These are phyloP conservation scores for Promerops cafer DNA, from an alignment of 2,113 vertebrate species.

Conservation along the genomic window DNA sequence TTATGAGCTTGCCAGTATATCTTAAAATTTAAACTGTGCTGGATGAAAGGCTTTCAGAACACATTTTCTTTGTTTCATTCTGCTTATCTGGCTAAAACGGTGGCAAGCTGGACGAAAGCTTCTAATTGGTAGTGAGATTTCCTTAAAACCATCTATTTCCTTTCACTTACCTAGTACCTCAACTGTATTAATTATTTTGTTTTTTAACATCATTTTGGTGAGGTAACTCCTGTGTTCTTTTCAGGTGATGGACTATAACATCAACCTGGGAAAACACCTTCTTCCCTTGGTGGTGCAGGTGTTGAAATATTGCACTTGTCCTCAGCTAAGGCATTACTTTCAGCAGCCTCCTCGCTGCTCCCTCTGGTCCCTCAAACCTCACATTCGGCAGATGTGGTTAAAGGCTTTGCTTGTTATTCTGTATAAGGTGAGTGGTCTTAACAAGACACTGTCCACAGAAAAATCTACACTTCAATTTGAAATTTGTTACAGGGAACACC, in stretches of 20 bases:
- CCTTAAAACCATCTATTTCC: not conserved
- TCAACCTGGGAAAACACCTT: constrained; percentile 92
- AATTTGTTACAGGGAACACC: not conserved
- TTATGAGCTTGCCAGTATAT: not conserved
- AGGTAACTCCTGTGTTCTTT: constrained; percentile 20
- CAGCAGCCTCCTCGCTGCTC: constrained; percentile 97
- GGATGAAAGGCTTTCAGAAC: not conserved
- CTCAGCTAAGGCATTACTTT: constrained; percentile 96
- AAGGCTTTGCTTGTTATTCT: constrained; percentile 95
- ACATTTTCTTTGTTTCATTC: not conserved
- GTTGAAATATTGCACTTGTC: constrained; percentile 94
- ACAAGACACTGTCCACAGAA: not conserved
- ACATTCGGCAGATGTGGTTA: constrained; percentile 98
- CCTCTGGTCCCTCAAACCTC: constrained; percentile 92
- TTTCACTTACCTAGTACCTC: not conserved
- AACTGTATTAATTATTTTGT: not conserved
- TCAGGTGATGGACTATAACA: constrained; percentile 99
- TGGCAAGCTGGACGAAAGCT: not conserved
- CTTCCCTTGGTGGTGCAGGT: constrained; percentile 97
- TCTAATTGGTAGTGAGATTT: not conserved
- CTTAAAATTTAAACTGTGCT: not conserved
- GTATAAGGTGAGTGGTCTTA: constrained; percentile 84
- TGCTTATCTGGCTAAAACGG: not conserved
- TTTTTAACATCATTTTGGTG: not conserved
- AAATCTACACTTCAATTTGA: not conserved